A percentile compares a stretch with the other conserved stretches of the same genome.
phyloP scores from a whole-genome alignment of 2,113 vertebrate species.

The Bubo bubo region DNA sequence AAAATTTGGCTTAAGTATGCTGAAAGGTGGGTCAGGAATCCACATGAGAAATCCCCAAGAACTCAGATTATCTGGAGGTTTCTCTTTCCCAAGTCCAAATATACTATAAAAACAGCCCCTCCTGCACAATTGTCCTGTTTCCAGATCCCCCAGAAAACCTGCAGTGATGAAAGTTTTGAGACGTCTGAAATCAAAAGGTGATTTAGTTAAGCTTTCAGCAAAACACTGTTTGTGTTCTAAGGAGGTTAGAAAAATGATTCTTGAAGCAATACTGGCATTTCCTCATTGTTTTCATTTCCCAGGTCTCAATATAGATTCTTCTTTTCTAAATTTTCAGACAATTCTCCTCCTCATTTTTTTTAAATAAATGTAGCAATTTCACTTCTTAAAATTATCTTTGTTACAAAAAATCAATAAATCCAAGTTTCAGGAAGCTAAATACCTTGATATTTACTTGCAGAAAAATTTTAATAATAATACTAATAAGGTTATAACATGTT shows the following conservation, averaged over 20 bases:
- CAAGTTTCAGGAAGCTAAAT: neutral
- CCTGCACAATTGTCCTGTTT: slow-evolving; percentile 24
- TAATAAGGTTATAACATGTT: neutral
- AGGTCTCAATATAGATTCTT: neutral
- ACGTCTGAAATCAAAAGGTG: neutral
- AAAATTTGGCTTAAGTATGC: neutral
- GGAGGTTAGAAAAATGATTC: neutral
- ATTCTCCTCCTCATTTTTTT: neutral
- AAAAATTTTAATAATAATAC: neutral
- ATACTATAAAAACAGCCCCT: slow-evolving; percentile 4
- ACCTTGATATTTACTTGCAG: neutral
- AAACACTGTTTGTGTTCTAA: neutral
- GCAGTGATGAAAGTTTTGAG: neutral
- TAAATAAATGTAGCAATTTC: neutral
- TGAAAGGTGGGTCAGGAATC: slow-evolving; percentile 34
- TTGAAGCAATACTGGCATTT: neutral
- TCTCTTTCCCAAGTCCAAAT: neutral
- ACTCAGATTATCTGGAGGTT: slow-evolving; percentile 7
- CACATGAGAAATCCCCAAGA: neutral
- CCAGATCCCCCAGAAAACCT: slow-evolving; percentile 31
- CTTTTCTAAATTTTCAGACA: neutral
- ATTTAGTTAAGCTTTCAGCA: neutral
- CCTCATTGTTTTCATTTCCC: neutral
- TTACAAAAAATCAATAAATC: neutral
- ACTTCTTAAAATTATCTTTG: neutral